Conservation (phyloP, 2,797 vertebrate species). For the Coregonus suidteri region DNA sequence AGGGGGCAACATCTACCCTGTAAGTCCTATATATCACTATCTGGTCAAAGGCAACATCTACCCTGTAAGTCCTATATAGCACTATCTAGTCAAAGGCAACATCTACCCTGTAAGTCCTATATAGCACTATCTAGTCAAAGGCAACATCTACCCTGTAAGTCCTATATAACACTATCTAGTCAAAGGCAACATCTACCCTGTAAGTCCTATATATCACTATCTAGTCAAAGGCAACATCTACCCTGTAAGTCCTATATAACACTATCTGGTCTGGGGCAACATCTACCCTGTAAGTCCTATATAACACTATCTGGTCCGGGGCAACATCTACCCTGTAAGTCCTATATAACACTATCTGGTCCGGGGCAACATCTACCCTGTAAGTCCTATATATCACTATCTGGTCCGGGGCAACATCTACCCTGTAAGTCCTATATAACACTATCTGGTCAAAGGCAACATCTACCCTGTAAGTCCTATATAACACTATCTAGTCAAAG, state of each 20-base stretch:
- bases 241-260: constrained; percentile 78
- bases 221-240: constrained; percentile 83
- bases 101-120: constrained; percentile 89
- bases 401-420: constrained; percentile 82
- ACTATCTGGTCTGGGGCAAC: constrained; percentile 71
- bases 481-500: constrained; percentile 68
- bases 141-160: constrained; percentile 96
- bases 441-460: constrained; percentile 40
- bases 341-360: constrained; percentile 81
- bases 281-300: constrained; percentile 89
- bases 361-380: constrained; percentile 93
- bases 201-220: constrained; percentile 40
- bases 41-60: constrained; percentile 94
- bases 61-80: constrained; percentile 80
- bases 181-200: constrained; percentile 66
- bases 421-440: constrained; percentile 77
- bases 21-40: constrained; percentile 64
- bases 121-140: constrained; percentile 86
- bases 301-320: constrained; percentile 87
- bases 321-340: constrained; percentile 96
- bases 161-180: constrained; percentile 73
- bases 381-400: constrained; percentile 73
- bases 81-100: constrained; percentile 92
- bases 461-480: constrained; percentile 47
- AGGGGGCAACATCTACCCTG: no score